phyloP scores from a whole-genome alignment of 2,888 invertebrate species.

The Eumacrocentrus americanus region DNA sequence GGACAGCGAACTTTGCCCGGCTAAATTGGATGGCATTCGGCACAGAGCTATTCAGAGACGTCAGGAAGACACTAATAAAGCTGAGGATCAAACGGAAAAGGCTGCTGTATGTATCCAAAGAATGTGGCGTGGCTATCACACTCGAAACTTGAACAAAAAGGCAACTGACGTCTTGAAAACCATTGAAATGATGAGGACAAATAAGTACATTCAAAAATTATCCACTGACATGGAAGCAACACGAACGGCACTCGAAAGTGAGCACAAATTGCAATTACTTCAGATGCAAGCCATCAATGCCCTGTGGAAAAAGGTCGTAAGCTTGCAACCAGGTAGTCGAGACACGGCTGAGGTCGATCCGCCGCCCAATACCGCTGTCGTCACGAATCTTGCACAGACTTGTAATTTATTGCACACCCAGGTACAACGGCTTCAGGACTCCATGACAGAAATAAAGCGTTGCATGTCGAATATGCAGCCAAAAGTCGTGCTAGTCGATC shows the following conservation, averaged over 20 bases:
- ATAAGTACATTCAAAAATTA: conserved; percentile 82
- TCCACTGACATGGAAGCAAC: conserved; percentile 85
- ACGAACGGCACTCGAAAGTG: conserved; percentile 82
- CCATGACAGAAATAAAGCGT: conserved; percentile 78
- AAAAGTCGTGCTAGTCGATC: conserved; percentile 50
- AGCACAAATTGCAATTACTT: conserved; percentile 82
- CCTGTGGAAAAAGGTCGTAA: conserved; percentile 85
- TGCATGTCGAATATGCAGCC: conserved; percentile 66
- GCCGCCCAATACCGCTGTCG: conserved; percentile 67
- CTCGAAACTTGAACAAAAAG: conserved; percentile 75
- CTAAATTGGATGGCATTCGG: conserved; percentile 71
- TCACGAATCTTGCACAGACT: conserved; percentile 77
- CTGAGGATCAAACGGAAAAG: conserved; percentile 54
- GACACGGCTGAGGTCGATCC: conserved; percentile 43
- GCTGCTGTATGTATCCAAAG: conserved; percentile 84
- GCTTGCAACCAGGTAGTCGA: conserved; percentile 65
- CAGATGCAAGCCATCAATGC: conserved; percentile 92
- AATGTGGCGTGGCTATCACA: conserved; percentile 84
- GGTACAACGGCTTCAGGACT: conserved; percentile 79
- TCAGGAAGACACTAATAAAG: conserved; percentile 54
- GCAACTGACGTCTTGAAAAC: conserved; percentile 70
- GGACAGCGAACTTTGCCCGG: conserved; percentile 72
- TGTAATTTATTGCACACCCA: conserved; percentile 77
- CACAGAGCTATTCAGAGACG: conserved; percentile 67
- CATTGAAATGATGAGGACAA: conserved; percentile 77